These are phyloP conservation scores for Phorcus lineatus DNA, from an alignment of 2,888 invertebrate genomes.

Conservation along the genomic window DNA sequence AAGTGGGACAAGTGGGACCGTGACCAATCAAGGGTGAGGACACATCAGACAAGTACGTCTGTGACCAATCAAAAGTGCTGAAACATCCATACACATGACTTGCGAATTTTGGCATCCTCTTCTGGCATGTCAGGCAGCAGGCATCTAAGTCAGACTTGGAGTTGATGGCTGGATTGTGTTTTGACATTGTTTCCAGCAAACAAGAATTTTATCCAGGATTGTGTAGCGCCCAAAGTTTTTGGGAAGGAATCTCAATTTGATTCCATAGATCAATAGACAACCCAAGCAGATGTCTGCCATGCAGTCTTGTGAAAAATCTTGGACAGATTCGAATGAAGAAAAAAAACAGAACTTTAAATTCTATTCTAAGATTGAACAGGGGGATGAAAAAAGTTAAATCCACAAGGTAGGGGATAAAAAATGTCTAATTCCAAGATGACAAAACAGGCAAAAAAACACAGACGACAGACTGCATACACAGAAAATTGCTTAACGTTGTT, in stretches of 20 bases:
- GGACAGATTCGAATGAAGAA: too few relatives aligned
- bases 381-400: neutral
- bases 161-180: too few relatives aligned
- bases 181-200: too few relatives aligned
- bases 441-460: neutral
- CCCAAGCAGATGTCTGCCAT: neutral
- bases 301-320: neutral
- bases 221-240: too few relatives aligned
- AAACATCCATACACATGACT: slow-evolving; percentile 21
- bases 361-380: neutral
- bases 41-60: slow-evolving; percentile 18
- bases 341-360: too few relatives aligned
- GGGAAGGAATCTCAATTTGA: too few relatives aligned
- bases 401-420: neutral
- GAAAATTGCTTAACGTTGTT: neutral
- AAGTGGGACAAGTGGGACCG: slow-evolving; percentile 23
- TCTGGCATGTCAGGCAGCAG: neutral
- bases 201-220: too few relatives aligned
- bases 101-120: slow-evolving; percentile 10
- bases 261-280: neutral
- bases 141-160: neutral
- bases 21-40: slow-evolving; percentile 22
- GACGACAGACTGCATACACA: neutral
- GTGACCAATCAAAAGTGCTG: slow-evolving; percentile 24
- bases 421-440: neutral